phyloP scores from a whole-genome alignment of 2,888 invertebrate species.

The Trissoscelio sp. region DNA sequence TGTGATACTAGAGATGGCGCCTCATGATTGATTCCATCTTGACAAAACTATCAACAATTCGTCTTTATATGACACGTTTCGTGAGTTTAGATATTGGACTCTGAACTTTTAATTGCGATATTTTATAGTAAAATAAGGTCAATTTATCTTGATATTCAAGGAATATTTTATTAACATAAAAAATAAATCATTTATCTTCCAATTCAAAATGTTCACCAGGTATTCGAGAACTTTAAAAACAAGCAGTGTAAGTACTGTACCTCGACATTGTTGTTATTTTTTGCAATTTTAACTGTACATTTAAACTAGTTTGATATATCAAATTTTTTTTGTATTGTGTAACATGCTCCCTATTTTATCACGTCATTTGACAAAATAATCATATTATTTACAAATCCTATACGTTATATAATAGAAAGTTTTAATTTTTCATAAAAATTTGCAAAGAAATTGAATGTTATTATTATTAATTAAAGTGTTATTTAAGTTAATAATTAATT shows the following conservation, averaged over 20 bases:
- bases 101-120: conserved; percentile 49
- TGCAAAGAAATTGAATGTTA: no score
- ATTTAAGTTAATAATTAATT: no score
- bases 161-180: background rate
- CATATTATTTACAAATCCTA: no score
- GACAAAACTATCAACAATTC: conserved; percentile 23
- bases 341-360: no score
- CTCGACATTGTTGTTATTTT: background rate
- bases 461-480: no score
- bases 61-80: conserved; percentile 36
- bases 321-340: no score
- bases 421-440: no score
- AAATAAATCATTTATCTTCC: conserved; percentile 1
- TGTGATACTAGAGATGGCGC: conserved; percentile 38
- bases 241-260: conserved; percentile 68
- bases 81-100: conserved; percentile 40
- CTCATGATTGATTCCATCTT: background rate
- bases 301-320: no score
- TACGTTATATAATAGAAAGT: no score
- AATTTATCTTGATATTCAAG: conserved; percentile 12
- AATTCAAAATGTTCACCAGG: conserved; percentile 69
- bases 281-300: conserved; percentile 18
- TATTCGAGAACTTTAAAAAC: conserved; percentile 67
- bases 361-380: no score
- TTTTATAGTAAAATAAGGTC: conserved; percentile 27